Evolutionary conservation across 2,888 invertebrate genomes (phyloP), one percentile per base, ranked within the genome.

Genomic region (Eristalinus sepulchralis): DNA sequence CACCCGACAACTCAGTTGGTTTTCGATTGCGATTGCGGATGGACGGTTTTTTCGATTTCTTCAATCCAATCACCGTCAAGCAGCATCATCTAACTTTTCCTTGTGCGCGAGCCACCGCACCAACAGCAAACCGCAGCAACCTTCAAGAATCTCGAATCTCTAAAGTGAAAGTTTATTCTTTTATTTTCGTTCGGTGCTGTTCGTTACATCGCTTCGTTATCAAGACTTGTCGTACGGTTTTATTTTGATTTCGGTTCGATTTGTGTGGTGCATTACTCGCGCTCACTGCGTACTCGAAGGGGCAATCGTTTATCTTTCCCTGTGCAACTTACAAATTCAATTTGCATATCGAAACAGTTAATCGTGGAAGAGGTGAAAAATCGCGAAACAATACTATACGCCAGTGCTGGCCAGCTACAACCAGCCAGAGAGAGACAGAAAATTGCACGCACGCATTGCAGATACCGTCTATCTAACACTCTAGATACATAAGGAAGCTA

Each of bases 21-120:
- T 83, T 88, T 88, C 76, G 89, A 77, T 88, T 83, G 89, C 88
- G 88, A 88, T 88, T 88, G 88, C 88, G 88, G 88, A 88, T 88
- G 88, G 89, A 89, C 85, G 77, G 88, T 78, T 82, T 31, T 57
- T 81, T 85, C 72, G 72, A 62, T 72, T 63, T 47, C 47, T 17
- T 17, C 17, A 47, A 17, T 47, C 47, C 47, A 59, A 20, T 36
- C 36, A 20, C 13, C 20, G 33, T n/a, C 22, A 13, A 34, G 11
- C 39, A 39, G 39, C 47, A 47, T 17, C 47, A 77, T 71, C 60
- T 82, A 82, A 79, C 78, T 86, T 86, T 47, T 82, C 86, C 78
- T 79, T 83, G 78, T 86, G 86, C 75, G 75, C 78, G 62, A 62
- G 64, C 67, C 63, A 70, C 34, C 76, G 39, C 64, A 64, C 33